Evolutionary conservation across 2,797 vertebrate species (phyloP).

Genomic region (Clarias platycephalus): DNA sequence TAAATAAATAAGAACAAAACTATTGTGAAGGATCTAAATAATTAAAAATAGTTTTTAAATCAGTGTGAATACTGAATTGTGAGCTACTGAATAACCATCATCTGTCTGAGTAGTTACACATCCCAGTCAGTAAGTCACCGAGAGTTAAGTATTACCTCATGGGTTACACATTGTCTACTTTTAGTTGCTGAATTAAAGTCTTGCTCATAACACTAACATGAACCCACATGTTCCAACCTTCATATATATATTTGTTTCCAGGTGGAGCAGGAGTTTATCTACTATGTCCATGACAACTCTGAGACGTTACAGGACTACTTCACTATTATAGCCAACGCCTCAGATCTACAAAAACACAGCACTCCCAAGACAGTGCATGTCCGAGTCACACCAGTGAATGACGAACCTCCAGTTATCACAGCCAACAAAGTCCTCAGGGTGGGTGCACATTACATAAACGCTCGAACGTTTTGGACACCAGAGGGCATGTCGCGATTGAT

Average conservation of each 20-base stretch:
- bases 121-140: background rate
- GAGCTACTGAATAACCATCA: slow-evolving; percentile 7
- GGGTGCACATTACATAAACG: slow-evolving; percentile 73
- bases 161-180: background rate
- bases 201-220: slow-evolving; percentile 13
- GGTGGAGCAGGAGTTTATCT: slow-evolving; percentile 87
- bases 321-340: slow-evolving; percentile 81
- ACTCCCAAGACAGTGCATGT: slow-evolving; percentile 77
- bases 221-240: slow-evolving; percentile 3
- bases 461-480: background rate
- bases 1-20: background rate
- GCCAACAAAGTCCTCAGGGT: slow-evolving; percentile 87
- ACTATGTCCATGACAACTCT: slow-evolving; percentile 85
- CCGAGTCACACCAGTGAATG: slow-evolving; percentile 82
- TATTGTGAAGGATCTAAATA: background rate
- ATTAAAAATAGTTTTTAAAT: background rate
- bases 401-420: slow-evolving; percentile 82
- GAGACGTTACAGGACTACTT: slow-evolving; percentile 82
- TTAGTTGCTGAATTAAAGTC: background rate
- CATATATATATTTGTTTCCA: slow-evolving; percentile 50
- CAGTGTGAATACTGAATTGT: background rate
- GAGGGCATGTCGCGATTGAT: background rate
- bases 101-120: background rate
- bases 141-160: slow-evolving; percentile 4
- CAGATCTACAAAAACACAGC: slow-evolving; percentile 83